These are phyloP conservation scores for Volucella zonaria DNA, from an alignment of 2,888 invertebrate species.

Conservation along the genomic window DNA sequence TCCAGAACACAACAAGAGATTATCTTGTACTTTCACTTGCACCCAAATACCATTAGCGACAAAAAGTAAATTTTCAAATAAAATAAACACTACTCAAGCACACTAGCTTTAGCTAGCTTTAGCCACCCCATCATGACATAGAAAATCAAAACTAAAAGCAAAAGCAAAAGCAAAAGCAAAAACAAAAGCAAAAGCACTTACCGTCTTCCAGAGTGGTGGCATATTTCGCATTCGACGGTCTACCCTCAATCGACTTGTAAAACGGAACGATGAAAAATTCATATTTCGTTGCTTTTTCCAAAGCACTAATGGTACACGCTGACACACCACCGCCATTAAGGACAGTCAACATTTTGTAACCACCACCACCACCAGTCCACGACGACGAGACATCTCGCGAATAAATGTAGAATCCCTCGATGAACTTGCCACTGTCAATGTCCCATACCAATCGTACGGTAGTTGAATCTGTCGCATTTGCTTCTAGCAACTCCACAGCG, in stretches of 20 bases:
- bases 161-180: conserved; percentile 68
- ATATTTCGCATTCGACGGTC: conserved; percentile 91
- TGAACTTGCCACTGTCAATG: conserved; percentile 88
- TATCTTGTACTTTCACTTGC: no score
- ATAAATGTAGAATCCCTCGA: conserved; percentile 92
- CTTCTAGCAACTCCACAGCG: conserved; percentile 91
- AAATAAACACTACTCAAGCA: no score
- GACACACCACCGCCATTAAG: conserved; percentile 89
- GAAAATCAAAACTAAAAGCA: not conserved
- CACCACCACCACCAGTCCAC: conserved; percentile 73
- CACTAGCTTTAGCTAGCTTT: no score
- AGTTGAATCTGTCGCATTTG: conserved; percentile 91
- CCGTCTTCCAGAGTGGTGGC: conserved; percentile 93
- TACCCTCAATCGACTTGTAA: conserved; percentile 93
- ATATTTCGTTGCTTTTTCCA: conserved; percentile 92
- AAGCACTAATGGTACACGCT: conserved; percentile 89
- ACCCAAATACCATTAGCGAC: no score
- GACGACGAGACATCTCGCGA: conserved; percentile 85
- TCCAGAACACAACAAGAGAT: no score
- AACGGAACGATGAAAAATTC: conserved; percentile 96
- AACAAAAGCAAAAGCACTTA: conserved; percentile 83
- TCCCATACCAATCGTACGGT: conserved; percentile 94
- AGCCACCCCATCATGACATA: not conserved
- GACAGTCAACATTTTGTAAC: conserved; percentile 90
- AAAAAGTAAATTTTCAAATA: no score